phyloP scores from a whole-genome alignment of 23 tunicate genomes.

The Trididemnum miniatum region DNA sequence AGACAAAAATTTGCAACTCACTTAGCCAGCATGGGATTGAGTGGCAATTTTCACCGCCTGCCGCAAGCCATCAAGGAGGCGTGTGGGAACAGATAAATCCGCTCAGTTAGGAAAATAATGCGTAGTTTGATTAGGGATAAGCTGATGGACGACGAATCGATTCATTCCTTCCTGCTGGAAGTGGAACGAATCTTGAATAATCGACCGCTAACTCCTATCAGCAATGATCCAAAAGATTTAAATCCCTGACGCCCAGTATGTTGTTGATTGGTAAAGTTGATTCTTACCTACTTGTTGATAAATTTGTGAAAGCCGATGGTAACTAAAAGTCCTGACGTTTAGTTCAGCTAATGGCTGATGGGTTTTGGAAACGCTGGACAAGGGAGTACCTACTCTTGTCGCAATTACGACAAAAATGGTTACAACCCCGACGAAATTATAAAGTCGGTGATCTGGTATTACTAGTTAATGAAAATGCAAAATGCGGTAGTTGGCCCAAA shows the following conservation, averaged over 20 bases:
- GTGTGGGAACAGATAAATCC: constrained; percentile 30
- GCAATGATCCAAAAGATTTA: constrained; percentile 26
- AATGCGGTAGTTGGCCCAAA: constrained; percentile 44
- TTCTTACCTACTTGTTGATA: constrained; percentile 16
- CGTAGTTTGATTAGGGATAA: neutral
- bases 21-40: constrained; percentile 4
- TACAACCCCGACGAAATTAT: constrained; percentile 18
- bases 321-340: constrained; percentile 7
- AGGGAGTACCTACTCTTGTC: constrained; percentile 25
- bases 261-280: constrained; percentile 8
- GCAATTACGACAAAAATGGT: constrained; percentile 42
- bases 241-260: constrained; percentile 26
- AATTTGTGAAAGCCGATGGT: constrained; percentile 37
- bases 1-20: neutral
- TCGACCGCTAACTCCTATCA: constrained; percentile 12
- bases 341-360: neutral
- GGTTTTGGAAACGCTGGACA: constrained; percentile 34
- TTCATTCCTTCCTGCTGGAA: neutral
- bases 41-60: constrained; percentile 21
- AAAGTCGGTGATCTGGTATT: constrained; percentile 29
- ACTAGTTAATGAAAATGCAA: constrained; percentile 13
- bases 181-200: constrained; percentile 14
- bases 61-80: constrained; percentile 20
- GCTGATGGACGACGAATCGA: neutral
- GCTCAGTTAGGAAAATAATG: constrained; percentile 33